Evolutionary conservation across 2,797 vertebrate genomes (phyloP), one percentile per base, ranked within the genome.

Genomic region (Podarcis siculus): DNA sequence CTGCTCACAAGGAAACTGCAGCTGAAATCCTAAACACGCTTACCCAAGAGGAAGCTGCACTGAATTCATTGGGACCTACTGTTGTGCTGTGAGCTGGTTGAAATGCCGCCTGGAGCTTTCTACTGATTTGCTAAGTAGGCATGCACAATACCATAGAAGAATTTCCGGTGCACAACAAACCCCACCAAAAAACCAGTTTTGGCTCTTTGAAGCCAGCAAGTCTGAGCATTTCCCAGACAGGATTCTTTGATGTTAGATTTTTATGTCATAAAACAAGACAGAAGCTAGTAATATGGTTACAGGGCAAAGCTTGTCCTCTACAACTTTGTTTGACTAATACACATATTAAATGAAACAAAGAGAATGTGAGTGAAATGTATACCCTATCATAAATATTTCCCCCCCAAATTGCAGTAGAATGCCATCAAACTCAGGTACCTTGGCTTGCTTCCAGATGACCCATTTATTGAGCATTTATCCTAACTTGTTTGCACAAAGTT

Each of bases 221-320:
- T 75, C 1, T 12, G 37, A 90, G 6, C 17, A 75, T 91, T 93
- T 90, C 69, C 87, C 61, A 91, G 39, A 7, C 69, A 79, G 0
- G 15, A 19, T 45, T 88, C 61, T 93, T 80, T 84, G 30, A 83
- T 77, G 1, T 0, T 89, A 72, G 49, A 55, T 82, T 83, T 25
- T 71, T 75, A 49, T n/a, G 66, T 8, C 79, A 37, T 82, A 88
- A 86, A 94, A 86, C 0, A 4, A 0, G 2, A 13, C 87, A 85
- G 2, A 85, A 89, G 87, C 66, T 42, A 90, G 78, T 87, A 88
- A 37, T 0, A 21, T 67, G 32, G 2, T 84, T n/a, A 15, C 66
- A 75, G 42, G 10, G 17, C 10, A 81, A 12, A 49, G 37, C 35
- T 85, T 66, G 25, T 19, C 25, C 42, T 85, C 55, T 55, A 19